These are phyloP conservation scores for Muscidifurax raptorellus DNA, from an alignment of 1,140 invertebrate genomes.

Conservation along the genomic window DNA sequence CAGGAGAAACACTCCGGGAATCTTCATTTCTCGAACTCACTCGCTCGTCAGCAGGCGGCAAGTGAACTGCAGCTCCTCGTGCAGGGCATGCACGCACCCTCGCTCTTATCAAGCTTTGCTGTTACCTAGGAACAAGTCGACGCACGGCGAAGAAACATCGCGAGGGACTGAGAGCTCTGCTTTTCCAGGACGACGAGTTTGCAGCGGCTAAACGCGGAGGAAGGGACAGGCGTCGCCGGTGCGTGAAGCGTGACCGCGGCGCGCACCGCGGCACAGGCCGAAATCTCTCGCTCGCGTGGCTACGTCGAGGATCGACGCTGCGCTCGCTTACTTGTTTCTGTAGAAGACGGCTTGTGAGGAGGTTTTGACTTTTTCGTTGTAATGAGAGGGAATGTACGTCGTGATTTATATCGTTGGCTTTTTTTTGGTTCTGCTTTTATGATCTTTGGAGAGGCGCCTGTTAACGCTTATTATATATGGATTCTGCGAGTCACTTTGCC, in stretches of 20 bases:
- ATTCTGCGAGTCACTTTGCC: no score
- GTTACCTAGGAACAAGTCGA: constrained; percentile 33
- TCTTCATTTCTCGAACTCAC: background rate
- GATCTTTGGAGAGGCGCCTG: no score
- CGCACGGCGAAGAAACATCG: constrained; percentile 5
- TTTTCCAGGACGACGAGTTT: constrained; percentile 6
- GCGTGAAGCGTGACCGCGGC: constrained; percentile 74
- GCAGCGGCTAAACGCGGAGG: constrained; percentile 48
- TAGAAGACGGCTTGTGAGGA: background rate
- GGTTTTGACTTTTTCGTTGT: background rate
- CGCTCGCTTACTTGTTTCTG: background rate
- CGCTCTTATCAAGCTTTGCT: background rate
- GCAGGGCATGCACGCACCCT: background rate
- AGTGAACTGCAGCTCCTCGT: background rate
- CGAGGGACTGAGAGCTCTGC: background rate
- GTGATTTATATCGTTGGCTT: background rate
- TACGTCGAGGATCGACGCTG: background rate
- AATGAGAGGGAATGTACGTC: background rate
- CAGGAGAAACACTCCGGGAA: background rate
- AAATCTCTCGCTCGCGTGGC: constrained; percentile 62
- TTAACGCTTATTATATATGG: no score
- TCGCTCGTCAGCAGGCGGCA: background rate
- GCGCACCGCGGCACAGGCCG: constrained; percentile 70
- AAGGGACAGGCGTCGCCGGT: constrained; percentile 73
- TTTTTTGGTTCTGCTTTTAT: background rate